A percentile compares a stretch with the other conserved stretches of the same genome.
phyloP scores from a whole-genome alignment of 2,113 vertebrate genomes.

The Prunella himalayana region DNA sequence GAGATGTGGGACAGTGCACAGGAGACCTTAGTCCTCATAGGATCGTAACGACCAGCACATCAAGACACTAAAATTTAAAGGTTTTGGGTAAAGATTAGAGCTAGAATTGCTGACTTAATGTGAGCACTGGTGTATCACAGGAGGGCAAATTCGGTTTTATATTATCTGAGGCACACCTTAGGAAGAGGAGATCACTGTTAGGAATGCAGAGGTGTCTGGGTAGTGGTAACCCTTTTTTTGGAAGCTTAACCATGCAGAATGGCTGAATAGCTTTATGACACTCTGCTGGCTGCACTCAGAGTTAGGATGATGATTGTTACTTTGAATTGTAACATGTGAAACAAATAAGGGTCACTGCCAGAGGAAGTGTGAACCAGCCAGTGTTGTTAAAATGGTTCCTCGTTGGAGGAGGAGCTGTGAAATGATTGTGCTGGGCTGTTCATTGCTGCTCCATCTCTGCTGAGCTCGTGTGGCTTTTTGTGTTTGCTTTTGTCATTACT shows the following conservation, averaged over 20 bases:
- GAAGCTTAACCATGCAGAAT: not conserved
- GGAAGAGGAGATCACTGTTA: not conserved
- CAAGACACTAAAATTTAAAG: not conserved
- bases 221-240: not conserved
- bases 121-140: rapidly evolving
- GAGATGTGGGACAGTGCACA: not conserved
- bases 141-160: not conserved
- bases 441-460: not conserved
- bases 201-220: not conserved
- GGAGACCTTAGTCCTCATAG: not conserved
- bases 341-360: not conserved
- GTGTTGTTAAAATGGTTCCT: not conserved
- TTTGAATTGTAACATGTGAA: not conserved
- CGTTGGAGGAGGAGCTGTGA: not conserved
- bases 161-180: not conserved
- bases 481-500: not conserved
- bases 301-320: rapidly evolving
- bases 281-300: not conserved
- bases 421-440: not conserved
- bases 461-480: not conserved
- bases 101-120: not conserved
- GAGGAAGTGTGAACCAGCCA: not conserved
- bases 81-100: not conserved
- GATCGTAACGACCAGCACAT: rapidly evolving
- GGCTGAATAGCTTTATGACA: not conserved